Base-by-base conservation (phyloP, 2,113 vertebrate genomes). In the Pyrgilauda ruficollis region DNA sequence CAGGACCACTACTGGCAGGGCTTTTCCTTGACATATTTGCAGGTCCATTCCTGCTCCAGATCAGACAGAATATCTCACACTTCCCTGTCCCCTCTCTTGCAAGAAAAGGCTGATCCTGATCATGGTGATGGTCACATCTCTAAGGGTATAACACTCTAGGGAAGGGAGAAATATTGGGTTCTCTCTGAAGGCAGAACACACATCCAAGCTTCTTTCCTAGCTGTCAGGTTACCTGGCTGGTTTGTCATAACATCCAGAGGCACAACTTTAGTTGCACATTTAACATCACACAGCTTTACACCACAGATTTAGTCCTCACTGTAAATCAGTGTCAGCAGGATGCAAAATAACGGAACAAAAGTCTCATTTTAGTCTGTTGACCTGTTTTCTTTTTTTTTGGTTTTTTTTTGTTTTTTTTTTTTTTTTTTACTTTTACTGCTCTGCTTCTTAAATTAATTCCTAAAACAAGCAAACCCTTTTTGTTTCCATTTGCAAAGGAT, bases 401-500 rank as follows among this genome's bases (percentile, higher is more conserved):
- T 43, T 72, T 64, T 27, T 77, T 91, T 83, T 94, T 91, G 23
- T 58, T 82, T 83, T 77, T 82, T 50, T 14, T 79, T 15, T 43
- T 72, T 64, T 27, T 77, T 91, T 83, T 94, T 67, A 53, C 33
- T 95, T 74, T 62, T 90, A 79, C n/a, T 41, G 30, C 20, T 67
- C 23, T 77, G 52, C 43, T 93, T 90, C 83, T 92, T 81, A 89
- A 87, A 77, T 73, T 28, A 24, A 24, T 28, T 87, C 28, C 85
- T 96, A 55, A 94, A 94, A 75, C 76, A 90, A 95, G 79, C 37
- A 95, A 80, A 66, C 11, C 22, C 52, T 95, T 89, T 96, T 93
- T 52, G 52, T 96, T 96, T 92, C 70, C 70, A 89, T 90, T 96
- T 94, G 87, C 87, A 92, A 94, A 87, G 67, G 84, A 81, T 35